These are phyloP conservation scores for Cyprinodon brontotheroides DNA, from an alignment of 2,113 vertebrate genomes.

Conservation along the genomic window DNA sequence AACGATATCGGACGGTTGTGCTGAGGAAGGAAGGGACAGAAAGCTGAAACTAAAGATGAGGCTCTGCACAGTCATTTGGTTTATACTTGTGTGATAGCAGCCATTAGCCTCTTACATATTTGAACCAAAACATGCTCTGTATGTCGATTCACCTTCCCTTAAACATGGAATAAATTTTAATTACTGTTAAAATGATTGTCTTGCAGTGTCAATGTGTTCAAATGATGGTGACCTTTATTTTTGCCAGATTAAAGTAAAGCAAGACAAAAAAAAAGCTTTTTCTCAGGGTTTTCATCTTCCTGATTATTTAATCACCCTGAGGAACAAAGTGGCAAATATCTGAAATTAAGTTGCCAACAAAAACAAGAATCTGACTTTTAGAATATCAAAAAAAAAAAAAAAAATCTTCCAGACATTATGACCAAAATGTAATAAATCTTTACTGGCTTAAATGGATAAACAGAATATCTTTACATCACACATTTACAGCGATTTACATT, in stretches of 20 bases:
- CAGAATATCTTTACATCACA: neutral
- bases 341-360: neutral
- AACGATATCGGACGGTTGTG: conserved; percentile 88
- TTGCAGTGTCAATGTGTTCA: conserved; percentile 4
- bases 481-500: conserved; percentile 22
- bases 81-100: neutral
- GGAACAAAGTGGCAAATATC: neutral
- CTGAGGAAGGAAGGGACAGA: conserved; percentile 59
- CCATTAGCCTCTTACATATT: neutral
- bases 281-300: conserved; percentile 31
- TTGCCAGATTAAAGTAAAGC: too few species aligned
- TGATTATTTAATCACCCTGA: conserved; percentile 13
- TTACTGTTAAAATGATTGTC: conserved; percentile 34
- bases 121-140: conserved; percentile 16
- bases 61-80: neutral
- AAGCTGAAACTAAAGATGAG: conserved; percentile 3
- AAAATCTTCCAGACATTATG: neutral
- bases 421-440: neutral
- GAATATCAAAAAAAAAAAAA: neutral
- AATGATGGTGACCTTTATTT: neutral
- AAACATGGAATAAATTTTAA: conserved; percentile 50
- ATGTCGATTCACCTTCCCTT: conserved; percentile 4
- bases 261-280: neutral
- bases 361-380: conserved; percentile 8
- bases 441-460: neutral